A percentile compares a stretch with the other conserved stretches of the same genome.
Conservation (phyloP, 2,797 vertebrate genomes). For the Nannoperca obscura region DNA sequence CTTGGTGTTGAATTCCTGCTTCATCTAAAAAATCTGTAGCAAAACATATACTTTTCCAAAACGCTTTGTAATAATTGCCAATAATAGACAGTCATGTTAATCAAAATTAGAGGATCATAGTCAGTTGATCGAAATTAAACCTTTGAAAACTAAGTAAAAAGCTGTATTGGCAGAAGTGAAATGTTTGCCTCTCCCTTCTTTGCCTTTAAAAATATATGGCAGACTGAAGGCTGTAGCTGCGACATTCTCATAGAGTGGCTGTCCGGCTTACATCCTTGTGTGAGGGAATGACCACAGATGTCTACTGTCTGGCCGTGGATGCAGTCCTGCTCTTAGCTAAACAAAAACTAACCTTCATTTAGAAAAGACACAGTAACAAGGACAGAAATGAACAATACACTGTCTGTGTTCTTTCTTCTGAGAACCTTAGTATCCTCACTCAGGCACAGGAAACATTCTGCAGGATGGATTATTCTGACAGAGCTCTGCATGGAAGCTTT, state of each 20-base stretch:
- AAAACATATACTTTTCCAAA: conserved; percentile 3
- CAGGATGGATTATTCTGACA: conserved; percentile 78
- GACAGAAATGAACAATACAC: conserved; percentile 38
- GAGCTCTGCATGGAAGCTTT: conserved; percentile 72
- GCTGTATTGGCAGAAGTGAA: background rate
- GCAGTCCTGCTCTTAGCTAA: background rate
- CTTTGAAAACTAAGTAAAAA: background rate
- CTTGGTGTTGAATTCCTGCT: background rate
- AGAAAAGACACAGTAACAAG: conserved; percentile 32
- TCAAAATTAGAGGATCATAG: background rate
- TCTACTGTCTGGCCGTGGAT: background rate
- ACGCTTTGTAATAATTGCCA: background rate
- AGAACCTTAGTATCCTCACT: conserved; percentile 51
- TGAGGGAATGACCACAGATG: conserved; percentile 8
- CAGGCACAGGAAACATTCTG: conserved; percentile 52
- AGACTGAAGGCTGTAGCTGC: background rate
- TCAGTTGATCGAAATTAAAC: background rate
- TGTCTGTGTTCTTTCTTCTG: conserved; percentile 20
- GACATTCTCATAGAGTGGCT: background rate
- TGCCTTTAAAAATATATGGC: background rate
- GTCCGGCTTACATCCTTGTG: background rate
- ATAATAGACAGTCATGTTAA: background rate
- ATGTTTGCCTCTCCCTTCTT: background rate
- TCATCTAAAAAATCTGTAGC: conserved; percentile 16
- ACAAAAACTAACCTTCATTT: conserved; percentile 47